A percentile compares a stretch with the other conserved stretches of the same genome.
These are phyloP conservation scores for Lagria hirta DNA, from an alignment of 2,888 invertebrate species.

Conservation along the genomic window DNA sequence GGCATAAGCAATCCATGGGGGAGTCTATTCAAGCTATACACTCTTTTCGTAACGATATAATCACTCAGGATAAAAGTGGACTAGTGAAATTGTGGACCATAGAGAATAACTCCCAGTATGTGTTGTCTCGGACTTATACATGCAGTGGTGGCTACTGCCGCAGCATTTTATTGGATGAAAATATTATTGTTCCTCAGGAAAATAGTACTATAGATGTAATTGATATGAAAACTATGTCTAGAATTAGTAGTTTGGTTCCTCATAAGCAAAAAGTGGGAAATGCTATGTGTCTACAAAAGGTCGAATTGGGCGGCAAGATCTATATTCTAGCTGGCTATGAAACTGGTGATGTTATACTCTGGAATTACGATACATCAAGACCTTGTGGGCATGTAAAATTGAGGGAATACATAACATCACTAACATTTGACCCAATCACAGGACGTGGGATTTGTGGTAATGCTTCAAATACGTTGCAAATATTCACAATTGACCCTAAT, in stretches of 20 bases:
- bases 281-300: constrained; percentile 65
- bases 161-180: constrained; percentile 62
- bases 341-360: constrained; percentile 69
- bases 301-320: constrained; percentile 54
- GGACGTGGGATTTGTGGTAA: constrained; percentile 70
- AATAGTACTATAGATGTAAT: constrained; percentile 57
- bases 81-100: constrained; percentile 67
- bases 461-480: constrained; percentile 62
- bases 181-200: constrained; percentile 68
- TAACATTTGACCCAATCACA: constrained; percentile 69
- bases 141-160: constrained; percentile 73
- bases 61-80: constrained; percentile 77
- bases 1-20: constrained; percentile 67
- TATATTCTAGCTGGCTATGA: constrained; percentile 73
- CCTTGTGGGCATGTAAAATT: constrained; percentile 60
- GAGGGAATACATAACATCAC: constrained; percentile 68
- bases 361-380: constrained; percentile 65
- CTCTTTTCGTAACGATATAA: constrained; percentile 62
- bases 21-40: constrained; percentile 65
- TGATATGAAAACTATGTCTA: constrained; percentile 50
- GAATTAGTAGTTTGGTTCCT: constrained; percentile 52
- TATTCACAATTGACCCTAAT: constrained; percentile 60
- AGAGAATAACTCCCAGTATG: constrained; percentile 59
- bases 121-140: constrained; percentile 59
- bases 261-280: constrained; percentile 59